Evolutionary conservation across 2,888 invertebrate species (phyloP).

Genomic region (Scotopteryx bipunctaria): DNA sequence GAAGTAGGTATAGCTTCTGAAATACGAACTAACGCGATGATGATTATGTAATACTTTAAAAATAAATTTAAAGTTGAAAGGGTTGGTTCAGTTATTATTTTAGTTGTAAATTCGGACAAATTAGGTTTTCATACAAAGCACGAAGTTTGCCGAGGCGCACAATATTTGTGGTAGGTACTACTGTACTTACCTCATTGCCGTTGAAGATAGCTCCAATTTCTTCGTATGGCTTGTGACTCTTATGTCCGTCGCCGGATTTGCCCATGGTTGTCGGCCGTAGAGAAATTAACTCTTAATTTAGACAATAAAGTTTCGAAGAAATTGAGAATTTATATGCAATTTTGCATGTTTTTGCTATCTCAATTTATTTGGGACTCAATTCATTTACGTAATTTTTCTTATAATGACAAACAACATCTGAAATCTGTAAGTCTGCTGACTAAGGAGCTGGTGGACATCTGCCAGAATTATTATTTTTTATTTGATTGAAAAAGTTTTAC

Average conservation of each 20-base stretch:
- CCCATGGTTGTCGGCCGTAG: conserved; percentile 6
- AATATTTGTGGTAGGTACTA: not conserved
- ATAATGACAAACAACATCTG: too few species aligned
- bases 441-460: not conserved
- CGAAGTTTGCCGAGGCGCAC: too few species aligned
- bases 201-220: conserved; percentile 87
- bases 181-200: conserved; percentile 79
- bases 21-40: too few species aligned
- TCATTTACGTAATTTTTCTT: not conserved
- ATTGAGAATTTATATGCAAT: conserved; percentile 5
- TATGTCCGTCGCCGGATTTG: conserved; percentile 20
- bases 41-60: too few species aligned
- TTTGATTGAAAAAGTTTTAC: too few species aligned
- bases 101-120: too few species aligned
- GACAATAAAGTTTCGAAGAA: not conserved
- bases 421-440: too few species aligned
- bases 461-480: too few species aligned
- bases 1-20: too few species aligned
- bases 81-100: too few species aligned
- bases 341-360: conserved; percentile 15
- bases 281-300: conserved; percentile 2
- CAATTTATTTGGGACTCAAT: not conserved
- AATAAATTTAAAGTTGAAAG: too few species aligned
- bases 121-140: too few species aligned
- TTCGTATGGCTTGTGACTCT: conserved; percentile 73